Base-by-base conservation (phyloP, 1,140 invertebrate species). In the Drosophila virilis region DNA sequence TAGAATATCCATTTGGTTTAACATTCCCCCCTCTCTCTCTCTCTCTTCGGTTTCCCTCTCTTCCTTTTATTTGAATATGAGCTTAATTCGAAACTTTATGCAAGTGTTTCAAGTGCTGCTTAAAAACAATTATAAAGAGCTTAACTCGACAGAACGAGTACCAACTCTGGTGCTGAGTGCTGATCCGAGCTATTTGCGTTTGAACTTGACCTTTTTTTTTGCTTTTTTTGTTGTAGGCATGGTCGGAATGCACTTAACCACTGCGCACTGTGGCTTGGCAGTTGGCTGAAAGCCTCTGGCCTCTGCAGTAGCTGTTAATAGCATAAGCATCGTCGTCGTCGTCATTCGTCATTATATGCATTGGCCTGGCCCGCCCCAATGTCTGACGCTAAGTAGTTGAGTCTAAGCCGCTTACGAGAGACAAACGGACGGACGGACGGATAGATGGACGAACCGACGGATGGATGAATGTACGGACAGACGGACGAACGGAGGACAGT, bases 141-240 rank as follows among this genome's bases (percentile, higher is more conserved):
- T 71, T 64, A 22, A 43, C 48, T 60, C 33, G 59, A 48, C 46
- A 28, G 22, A 28, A 28, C 22, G 22, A 28, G 22, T 28, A 45
- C 10, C 43, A 55, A 57, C 59, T 65, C 8, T 0, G 8, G 13
- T n/a, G n/a, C n/a, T n/a, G 22, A 60, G 42, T 73, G 70, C 73
- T 75, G 67, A 75, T 50, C 55, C 33, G 54, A 51, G 67, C 12
- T 28, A 48, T 48, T 74, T 50, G 13, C 13, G 40, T 22, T 54
- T 71, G 68, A 71, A 71, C 73, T 75, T 75, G 73, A 75, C 67
- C 73, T 65, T 72, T 75, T 71, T 66, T 43, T 10, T 45, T n/a
- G 10, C n/a, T 67, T 60, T 68, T 68, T 51, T 13, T 9, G 4
- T 33, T 10, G 35, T 40, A 12, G 52, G 66, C 45, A 51, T 59